Evolutionary conservation across 2,113 vertebrate species (phyloP), one percentile per base, ranked within the genome.

Genomic region (Ardeotis arabs): DNA sequence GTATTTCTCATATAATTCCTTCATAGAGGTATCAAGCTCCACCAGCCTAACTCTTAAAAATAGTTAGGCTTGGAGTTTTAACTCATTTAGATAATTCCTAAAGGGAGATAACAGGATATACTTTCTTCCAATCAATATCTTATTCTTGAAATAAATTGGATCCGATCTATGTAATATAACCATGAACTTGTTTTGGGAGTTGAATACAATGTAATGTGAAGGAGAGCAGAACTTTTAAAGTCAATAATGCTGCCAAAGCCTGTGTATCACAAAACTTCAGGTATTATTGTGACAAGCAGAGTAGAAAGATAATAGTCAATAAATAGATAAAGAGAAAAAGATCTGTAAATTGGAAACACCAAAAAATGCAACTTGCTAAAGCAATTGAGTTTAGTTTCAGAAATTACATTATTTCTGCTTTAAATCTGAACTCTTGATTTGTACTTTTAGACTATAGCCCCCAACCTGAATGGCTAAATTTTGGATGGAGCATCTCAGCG

Each of bases 41-140:
- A 86, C 33, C 64, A 93, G n/a, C 23, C 25, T 87, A 83, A 76
- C 76, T 44, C 79, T 83, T 90, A 94, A 80, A 94, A 90, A 79
- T 41, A 55, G 37, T 81, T 82, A 73, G 25, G 21, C 33, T 33
- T 4, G 28, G 56, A 76, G 24, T 77, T 96, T 79, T 62, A 88
- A 86, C 24, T 39, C 7, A 1, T 77, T 90, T 66, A 75, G 64
- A 47, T 60, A 59, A 92, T 72, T 95, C 85, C 69, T 93, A 23
- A 75, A 70, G 72, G 78, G 10, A 55, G 24, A 69, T 41, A 86
- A 77, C 13, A 55, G 67, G 28, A 53, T 56, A 7, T 14, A 2
- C 29, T 82, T 91, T 70, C 50, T 76, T 69, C 53, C 67, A 62
- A 58, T n/a, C 50, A 12, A 20, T 70, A 70, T 50, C 66, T 31